phyloP scores from a whole-genome alignment of 2,888 invertebrate species.

The Cynaeus angustus region DNA sequence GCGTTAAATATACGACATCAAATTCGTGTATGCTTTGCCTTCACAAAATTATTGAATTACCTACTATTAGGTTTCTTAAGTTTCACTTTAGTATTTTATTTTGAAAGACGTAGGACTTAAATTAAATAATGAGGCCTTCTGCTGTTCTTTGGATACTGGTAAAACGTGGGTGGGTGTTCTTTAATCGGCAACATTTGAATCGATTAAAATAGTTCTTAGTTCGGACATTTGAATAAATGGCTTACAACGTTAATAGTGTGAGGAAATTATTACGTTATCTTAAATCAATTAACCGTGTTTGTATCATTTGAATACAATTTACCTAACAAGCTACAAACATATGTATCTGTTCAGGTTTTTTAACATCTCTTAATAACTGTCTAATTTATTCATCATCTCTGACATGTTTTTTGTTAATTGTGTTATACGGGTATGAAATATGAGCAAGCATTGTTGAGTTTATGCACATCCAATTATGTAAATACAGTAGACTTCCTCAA shows the following conservation, averaged over 20 bases:
- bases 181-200: slow-evolving; percentile 17
- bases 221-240: slow-evolving; percentile 22
- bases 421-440: too few species aligned
- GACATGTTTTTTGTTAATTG: too few species aligned
- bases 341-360: neutral
- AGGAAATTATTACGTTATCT: slow-evolving; percentile 32
- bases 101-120: slow-evolving; percentile 21
- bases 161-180: slow-evolving; percentile 28
- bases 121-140: slow-evolving; percentile 18
- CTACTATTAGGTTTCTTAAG: slow-evolving; percentile 16
- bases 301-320: neutral
- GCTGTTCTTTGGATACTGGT: slow-evolving; percentile 6
- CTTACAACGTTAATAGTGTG: slow-evolving; percentile 10
- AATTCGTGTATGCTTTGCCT: slow-evolving; percentile 28
- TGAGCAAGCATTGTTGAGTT: too few species aligned
- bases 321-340: neutral
- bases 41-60: slow-evolving; percentile 30
- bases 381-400: too few species aligned
- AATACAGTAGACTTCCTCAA: too few species aligned
- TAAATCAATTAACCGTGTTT: neutral
- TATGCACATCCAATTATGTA: too few species aligned
- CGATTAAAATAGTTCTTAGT: neutral
- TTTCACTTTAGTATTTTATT: slow-evolving; percentile 14
- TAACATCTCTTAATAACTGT: too few species aligned
- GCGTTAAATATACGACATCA: slow-evolving; percentile 12